Evolutionary conservation across 2,797 vertebrate species (phyloP), one percentile per base, ranked within the genome.

Genomic region (Taenioides sp.): DNA sequence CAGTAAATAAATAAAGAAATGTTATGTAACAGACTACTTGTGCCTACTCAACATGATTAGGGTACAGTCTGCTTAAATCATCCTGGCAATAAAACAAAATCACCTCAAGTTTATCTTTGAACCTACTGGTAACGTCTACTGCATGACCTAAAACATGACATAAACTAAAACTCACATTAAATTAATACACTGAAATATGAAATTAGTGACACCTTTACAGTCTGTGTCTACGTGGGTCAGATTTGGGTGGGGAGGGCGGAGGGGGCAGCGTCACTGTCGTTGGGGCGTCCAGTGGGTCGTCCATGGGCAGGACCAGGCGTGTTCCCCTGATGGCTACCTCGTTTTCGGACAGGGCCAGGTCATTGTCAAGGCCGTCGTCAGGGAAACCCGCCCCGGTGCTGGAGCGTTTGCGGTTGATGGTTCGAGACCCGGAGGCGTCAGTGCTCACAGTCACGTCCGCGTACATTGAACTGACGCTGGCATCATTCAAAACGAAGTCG

Each of bases 311-410:
- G 58, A 97, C 96, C 77, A 97, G 91, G 60, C 96, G 95, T 0
- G 97, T 97, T 9, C 96, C 97, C 60, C 96, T 93, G 81, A 97
- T 95, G 6, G 95, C 91, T 31, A 97, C 94, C 80, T 97, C 96
- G 0, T 96, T 93, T 74, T 97, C 97, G 2, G 93, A 93, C 70
- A 93, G 89, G 6, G 89, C 87, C 0, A 96, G 94, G 78, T 97
- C 96, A 7, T 91, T 89, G 62, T 97, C 96, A 66, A 95, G 89
- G 0, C 88, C 92, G 0, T 96, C 96, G 23, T 96, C 95, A 0
- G 91, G 91, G 1, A 65, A 88, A 73, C 92, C 75, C 1, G 81
- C 91, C 2, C 79, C 83, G 2, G 75, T 28, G 27, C 80, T 79
- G 63, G 84, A 63, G 52, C 62, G 79, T 85, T 94, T 80, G 81